Base-by-base conservation (phyloP, 2,113 vertebrate genomes). In the Pseudopipra pipra region DNA sequence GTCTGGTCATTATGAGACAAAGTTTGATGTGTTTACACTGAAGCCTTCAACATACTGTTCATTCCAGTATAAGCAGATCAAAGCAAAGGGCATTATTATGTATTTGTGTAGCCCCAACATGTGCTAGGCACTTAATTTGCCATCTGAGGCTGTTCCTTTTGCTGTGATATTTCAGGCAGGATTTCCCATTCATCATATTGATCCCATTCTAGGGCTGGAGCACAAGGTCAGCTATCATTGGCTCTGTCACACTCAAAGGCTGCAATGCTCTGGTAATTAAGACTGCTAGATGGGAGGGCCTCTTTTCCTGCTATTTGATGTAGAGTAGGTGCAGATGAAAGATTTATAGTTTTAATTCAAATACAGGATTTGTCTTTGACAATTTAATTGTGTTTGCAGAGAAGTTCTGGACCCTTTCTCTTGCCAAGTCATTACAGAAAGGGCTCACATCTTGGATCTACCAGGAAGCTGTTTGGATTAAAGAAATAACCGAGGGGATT, bases 331-430 rank as follows among this genome's bases (percentile, higher is more conserved):
- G 75, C 54, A 75, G 81, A 88, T 87, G 89, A 95, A 95, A 98
- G 84, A 95, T 94, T 95, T 90, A 87, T 92, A 72, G 84, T 85
- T 96, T 80, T 94, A 90, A 91, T 97, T 95, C 79, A 96, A 93
- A 96, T 93, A 73, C 19, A 5, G 44, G 72, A 80, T 87, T 94
- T 92, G 93, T 88, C 82, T 95, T 93, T 96, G 95, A 94, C 89
- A 96, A 91, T 41, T 93, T 96, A 94, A 93, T 89, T 95, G 84
- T 95, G 92, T 96, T 97, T 97, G 85, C 67, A 97, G 88, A 95
- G 94, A 97, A 95, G 65, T 84, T 93, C 91, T 94, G 93, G 88
- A 89, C 70, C 73, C 71, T 90, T 96, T 95, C 77, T 90, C 55
- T 93, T 95, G 90, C 85, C 89, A 90, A 95, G 51, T 85, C 65